Evolutionary conservation across 2,888 invertebrate species (phyloP), one percentile per base, ranked within the genome.

Genomic region (Venusia cambrica): DNA sequence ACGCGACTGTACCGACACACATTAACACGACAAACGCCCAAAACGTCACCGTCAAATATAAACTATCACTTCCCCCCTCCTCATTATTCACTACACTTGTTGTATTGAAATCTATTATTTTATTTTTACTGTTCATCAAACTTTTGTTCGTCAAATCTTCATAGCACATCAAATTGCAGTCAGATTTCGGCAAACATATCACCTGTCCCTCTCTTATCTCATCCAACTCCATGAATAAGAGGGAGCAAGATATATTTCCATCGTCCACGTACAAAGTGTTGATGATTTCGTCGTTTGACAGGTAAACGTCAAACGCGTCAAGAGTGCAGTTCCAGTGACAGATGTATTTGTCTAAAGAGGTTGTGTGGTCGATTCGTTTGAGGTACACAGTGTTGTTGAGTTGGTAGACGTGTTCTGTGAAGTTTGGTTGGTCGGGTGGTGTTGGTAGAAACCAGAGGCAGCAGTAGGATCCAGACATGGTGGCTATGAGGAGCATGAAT

Each of bases 1-100:
- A 95, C 2, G 93, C 92, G 37, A 95, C 92, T 1, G 91, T 93
- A 12, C 94, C 94, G 1, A 93, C 46, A 20, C 92, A 92, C 88
- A 94, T 90, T 9, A 94, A 69, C 1, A 92, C 47, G 0, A 94
- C 90, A 51, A 94, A 95, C 1, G 88, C 80, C 94, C 94, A 94
- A 68, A 95, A 95, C 0, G 89, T 87, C 0, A 75, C 55, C 0
- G 91, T 90, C 38, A 74, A 74, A 53, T 93, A 93, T 7, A 93
- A 69, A 43, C 52, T 72, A 11, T 52, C 38, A 3, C 26, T 25
- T 9, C 38, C 43, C 16, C 7, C 38, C n/a, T 18, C 30, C 26
- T 38, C 38, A 39, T 39, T 51, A 5, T 33, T 41, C 11, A 45
- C 34, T 24, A 32, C 41, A 7, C 5, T 3, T 2, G 14, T 13